phyloP scores from a whole-genome alignment of 1,140 invertebrate genomes.

The Globodera rostochiensis region DNA sequence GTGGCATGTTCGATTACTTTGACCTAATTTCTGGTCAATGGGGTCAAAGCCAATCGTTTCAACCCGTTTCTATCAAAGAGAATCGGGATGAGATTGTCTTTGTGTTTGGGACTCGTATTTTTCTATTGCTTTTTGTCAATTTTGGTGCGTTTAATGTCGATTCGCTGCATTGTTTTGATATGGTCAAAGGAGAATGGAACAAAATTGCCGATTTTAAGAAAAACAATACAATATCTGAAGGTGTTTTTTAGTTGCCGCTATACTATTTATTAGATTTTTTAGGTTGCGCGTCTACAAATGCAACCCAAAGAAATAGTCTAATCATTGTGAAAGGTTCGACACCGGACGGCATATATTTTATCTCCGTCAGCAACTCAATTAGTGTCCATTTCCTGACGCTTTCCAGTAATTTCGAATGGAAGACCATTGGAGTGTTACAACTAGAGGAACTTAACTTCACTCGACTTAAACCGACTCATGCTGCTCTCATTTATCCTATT shows the following conservation, averaged over 20 bases:
- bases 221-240: not conserved
- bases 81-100: constrained; percentile 23
- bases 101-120: constrained; percentile 1
- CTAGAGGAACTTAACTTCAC: not conserved
- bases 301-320: too few relatives aligned
- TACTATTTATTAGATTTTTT: too few relatives aligned
- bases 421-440: not conserved
- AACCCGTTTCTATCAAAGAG: constrained; percentile 6
- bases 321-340: too few relatives aligned
- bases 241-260: too few relatives aligned
- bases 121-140: constrained; percentile 16
- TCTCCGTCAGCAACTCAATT: too few relatives aligned
- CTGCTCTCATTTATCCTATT: not conserved
- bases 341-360: too few relatives aligned
- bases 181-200: not conserved
- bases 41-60: constrained; percentile 2
- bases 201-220: constrained; percentile 18
- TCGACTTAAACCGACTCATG: constrained; percentile 15
- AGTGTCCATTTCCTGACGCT: too few relatives aligned
- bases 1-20: constrained; percentile 2
- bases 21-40: constrained; percentile 9
- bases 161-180: constrained; percentile 15
- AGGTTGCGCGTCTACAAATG: too few relatives aligned
- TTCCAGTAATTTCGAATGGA: too few relatives aligned
- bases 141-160: constrained; percentile 13